A percentile compares a stretch with the other conserved stretches of the same genome.
phyloP scores from a whole-genome alignment of 2,797 vertebrate genomes.

The Neostethus bicornis region DNA sequence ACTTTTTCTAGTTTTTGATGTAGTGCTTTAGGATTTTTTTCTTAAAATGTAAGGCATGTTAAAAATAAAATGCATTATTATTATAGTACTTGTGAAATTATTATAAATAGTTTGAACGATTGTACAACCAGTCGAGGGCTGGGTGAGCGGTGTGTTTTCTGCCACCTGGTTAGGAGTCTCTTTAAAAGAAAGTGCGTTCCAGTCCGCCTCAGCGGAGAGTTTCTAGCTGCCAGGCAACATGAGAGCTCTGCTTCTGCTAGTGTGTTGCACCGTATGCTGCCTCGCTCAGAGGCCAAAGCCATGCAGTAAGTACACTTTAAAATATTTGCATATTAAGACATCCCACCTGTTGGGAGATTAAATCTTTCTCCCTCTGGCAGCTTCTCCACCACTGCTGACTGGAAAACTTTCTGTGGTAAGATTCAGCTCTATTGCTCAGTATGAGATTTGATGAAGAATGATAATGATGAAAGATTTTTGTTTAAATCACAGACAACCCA shows the following conservation, averaged over 20 bases:
- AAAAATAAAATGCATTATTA: no score
- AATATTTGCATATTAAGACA: no score
- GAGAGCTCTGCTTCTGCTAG: constrained; percentile 47
- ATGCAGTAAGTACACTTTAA: constrained; percentile 65
- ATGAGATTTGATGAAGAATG: no score
- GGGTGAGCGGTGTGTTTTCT: no score
- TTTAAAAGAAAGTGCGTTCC: constrained; percentile 46
- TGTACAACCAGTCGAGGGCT: background rate
- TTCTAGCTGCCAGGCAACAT: constrained; percentile 24
- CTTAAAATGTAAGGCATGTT: no score
- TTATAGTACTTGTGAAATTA: background rate
- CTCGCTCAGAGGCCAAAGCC: constrained; percentile 57
- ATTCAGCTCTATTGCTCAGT: background rate
- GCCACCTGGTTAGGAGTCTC: background rate
- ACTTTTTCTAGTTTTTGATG: no score
- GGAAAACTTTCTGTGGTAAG: constrained; percentile 69
- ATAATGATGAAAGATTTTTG: background rate
- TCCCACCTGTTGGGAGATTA: no score
- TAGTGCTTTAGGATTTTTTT: no score
- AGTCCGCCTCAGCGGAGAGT: background rate
- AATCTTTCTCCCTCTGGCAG: constrained; percentile 44
- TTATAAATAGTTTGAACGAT: background rate
- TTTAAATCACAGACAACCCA: constrained; percentile 37
- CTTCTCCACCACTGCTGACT: constrained; percentile 57
- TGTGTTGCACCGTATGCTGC: constrained; percentile 38